phyloP scores from a whole-genome alignment of 2,113 vertebrate genomes.

The Anarhynchus alexandrinus region DNA sequence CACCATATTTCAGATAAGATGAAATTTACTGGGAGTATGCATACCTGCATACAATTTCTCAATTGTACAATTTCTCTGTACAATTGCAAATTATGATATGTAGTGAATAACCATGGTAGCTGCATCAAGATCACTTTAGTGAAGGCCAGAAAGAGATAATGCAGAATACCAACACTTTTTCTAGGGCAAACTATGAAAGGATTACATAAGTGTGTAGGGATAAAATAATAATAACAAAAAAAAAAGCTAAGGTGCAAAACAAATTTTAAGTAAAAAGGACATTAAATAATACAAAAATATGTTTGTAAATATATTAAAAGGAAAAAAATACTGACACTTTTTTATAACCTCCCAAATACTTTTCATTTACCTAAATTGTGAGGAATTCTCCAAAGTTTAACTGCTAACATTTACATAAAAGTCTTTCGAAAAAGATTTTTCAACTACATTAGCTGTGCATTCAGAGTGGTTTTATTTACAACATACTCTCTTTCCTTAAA shows the following conservation, averaged over 20 bases:
- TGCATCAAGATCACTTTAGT: background rate
- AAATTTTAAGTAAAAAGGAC: background rate
- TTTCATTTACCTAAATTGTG: background rate
- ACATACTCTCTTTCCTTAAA: background rate
- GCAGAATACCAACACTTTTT: background rate
- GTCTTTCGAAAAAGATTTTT: background rate
- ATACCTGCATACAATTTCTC: no score
- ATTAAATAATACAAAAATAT: background rate
- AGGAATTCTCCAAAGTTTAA: background rate
- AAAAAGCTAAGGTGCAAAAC: background rate
- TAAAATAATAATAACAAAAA: background rate
- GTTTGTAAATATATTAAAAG: background rate
- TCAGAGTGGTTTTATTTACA: background rate
- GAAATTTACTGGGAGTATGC: background rate
- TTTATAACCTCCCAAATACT: background rate
- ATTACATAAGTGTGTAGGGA: background rate
- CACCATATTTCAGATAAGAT: background rate
- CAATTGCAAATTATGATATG: background rate
- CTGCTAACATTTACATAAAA: accelerated
- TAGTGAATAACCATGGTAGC: background rate
- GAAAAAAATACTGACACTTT: background rate
- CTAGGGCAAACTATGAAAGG: background rate
- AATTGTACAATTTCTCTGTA: background rate
- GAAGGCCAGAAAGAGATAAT: background rate
- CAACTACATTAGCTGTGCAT: accelerated